Evolutionary conservation across 2,888 invertebrate genomes (phyloP).

Genomic region (Campopleginae sp.): DNA sequence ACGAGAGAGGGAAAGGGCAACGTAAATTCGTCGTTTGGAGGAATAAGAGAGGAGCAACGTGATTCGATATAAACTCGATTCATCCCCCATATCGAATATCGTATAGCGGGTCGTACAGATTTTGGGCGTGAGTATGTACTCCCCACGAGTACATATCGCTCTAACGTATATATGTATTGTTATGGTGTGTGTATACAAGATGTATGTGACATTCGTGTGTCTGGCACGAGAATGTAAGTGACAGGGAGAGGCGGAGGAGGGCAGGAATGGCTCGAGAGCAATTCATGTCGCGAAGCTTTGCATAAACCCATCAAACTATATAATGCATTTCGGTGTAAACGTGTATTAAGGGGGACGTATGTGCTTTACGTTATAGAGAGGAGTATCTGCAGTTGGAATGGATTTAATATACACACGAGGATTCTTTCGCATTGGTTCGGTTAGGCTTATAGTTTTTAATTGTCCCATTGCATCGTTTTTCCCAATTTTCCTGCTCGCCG

Average conservation of each 20-base stretch:
- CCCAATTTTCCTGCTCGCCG: not conserved
- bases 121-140: not conserved
- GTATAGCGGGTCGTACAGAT: not conserved
- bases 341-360: not conserved
- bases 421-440: not conserved
- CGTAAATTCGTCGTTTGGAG: slow-evolving; percentile 58
- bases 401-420: not conserved
- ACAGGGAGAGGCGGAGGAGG: slow-evolving; percentile 34
- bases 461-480: not conserved
- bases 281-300: slow-evolving; percentile 51
- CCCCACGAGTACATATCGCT: not conserved
- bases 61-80: slow-evolving; percentile 60
- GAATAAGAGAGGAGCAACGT: slow-evolving; percentile 34
- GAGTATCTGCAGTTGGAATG: not conserved
- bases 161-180: not conserved
- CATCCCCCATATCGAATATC: slow-evolving; percentile 35
- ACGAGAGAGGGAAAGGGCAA: not conserved
- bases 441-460: not conserved
- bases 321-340: slow-evolving; percentile 25
- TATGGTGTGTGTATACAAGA: slow-evolving; percentile 7
- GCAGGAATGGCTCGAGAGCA: slow-evolving; percentile 30
- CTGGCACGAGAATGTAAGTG: slow-evolving; percentile 49
- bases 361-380: not conserved
- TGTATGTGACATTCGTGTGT: slow-evolving; percentile 39
- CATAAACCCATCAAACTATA: slow-evolving; percentile 61